Conservation (phyloP, 2,888 invertebrate genomes). For the Drosophila siamana region DNA sequence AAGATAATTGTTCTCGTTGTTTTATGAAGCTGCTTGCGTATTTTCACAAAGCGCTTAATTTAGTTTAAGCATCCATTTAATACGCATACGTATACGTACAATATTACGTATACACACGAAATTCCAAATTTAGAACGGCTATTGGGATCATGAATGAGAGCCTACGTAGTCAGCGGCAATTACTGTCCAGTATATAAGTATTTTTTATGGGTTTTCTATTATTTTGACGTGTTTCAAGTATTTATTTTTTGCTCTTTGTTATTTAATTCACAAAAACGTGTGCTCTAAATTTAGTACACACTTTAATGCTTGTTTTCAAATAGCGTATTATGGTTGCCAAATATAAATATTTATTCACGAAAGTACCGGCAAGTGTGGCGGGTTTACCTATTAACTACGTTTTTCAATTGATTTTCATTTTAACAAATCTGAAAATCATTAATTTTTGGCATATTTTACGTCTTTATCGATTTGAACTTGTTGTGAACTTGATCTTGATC, state of each 20-base stretch:
- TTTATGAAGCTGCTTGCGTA: slow-evolving; percentile 47
- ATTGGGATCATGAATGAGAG: slow-evolving; percentile 57
- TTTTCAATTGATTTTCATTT: neutral
- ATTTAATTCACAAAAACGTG: slow-evolving; percentile 17
- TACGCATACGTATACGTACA: slow-evolving; percentile 25
- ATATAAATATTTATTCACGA: slow-evolving; percentile 19
- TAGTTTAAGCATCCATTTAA: slow-evolving; percentile 49
- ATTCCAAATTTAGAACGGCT: slow-evolving; percentile 28
- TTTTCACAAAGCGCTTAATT: slow-evolving; percentile 34
- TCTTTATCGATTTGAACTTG: neutral
- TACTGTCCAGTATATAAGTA: slow-evolving; percentile 25
- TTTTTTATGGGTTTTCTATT: slow-evolving; percentile 29
- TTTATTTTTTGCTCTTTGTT: slow-evolving; percentile 1
- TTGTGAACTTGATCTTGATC: neutral
- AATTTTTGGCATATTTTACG: neutral
- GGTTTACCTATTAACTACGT: slow-evolving; percentile 1
- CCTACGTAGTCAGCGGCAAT: slow-evolving; percentile 24
- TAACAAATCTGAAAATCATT: neutral
- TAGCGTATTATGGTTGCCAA: slow-evolving; percentile 4
- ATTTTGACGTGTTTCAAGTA: slow-evolving; percentile 22
- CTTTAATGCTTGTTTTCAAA: slow-evolving; percentile 24
- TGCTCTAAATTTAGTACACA: slow-evolving; percentile 50
- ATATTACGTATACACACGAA: slow-evolving; percentile 21
- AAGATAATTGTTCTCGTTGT: slow-evolving; percentile 44
- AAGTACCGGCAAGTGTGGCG: slow-evolving; percentile 7